Evolutionary conservation across 1,140 invertebrate species (phyloP), one percentile per base, ranked within the genome.

Genomic region (Drosophila bocki): DNA sequence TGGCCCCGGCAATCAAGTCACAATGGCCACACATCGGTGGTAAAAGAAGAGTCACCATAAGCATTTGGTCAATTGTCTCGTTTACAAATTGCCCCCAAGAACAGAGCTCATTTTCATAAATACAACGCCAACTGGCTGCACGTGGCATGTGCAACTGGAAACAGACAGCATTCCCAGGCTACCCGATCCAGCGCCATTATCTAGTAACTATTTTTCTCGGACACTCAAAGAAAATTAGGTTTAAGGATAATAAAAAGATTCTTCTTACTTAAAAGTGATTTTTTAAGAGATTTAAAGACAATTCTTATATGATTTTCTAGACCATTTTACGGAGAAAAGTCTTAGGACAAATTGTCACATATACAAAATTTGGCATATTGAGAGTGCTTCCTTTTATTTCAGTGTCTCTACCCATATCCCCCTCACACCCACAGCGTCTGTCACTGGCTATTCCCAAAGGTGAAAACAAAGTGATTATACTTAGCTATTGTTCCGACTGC

Each of bases 381-480:
- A 5, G n/a, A 11, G 7, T 1, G 13, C 2, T 54, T n/a, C 6
- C 5, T 15, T 48, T 39, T 39, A n/a, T 39, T 33, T 15, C 4
- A 39, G 53, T 54, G 33, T 11, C 53, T n/a, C 1, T 39, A 54
- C 29, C 61, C 37, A 13, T 9, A 44, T 29, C 9, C 44, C 65
- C 45, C 44, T 8, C 69, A 39, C 22, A 41, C 22, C 62, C 59
- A 71, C 72, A 22, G 78, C 70, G 85, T 90, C 85, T 90, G 85
- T 88, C 85, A 85, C 85, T 85, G 85, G 57, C 51, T 82, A 90
- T 90, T 90, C 85, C 85, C 85, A 90, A 77, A 90, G 85, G 85
- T 90, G 86, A 86, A 90, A 90, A 90, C 85, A 90, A 90, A 90
- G 85, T 90, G 85, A 90, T 90, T 90, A 90, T 90, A 91, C 85